Conservation (phyloP, 2,797 vertebrate species). For the Trachurus trachurus region DNA sequence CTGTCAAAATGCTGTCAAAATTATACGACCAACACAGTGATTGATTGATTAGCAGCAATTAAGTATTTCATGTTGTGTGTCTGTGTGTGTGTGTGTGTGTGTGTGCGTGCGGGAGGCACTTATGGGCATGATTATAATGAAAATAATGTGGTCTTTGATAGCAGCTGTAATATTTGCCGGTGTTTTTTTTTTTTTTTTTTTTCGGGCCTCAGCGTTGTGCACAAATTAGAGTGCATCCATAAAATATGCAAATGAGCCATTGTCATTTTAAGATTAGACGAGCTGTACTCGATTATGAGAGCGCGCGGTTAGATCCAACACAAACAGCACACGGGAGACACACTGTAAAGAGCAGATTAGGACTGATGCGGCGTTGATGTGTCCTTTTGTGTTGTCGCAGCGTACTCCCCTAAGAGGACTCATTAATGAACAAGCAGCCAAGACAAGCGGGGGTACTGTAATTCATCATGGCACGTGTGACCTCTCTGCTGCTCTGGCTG, state of each 20-base stretch:
- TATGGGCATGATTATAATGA: not conserved
- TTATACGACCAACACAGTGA: not conserved
- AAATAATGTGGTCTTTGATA: slow-evolving; percentile 26
- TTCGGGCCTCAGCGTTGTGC: slow-evolving; percentile 13
- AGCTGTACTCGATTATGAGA: slow-evolving; percentile 45
- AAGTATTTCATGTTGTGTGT: not conserved
- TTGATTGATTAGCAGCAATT: not conserved
- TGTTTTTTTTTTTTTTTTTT: slow-evolving; percentile 14
- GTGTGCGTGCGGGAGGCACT: not conserved
- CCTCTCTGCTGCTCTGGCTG: slow-evolving; percentile 72
- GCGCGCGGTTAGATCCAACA: slow-evolving; percentile 38
- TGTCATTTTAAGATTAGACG: slow-evolving; percentile 54
- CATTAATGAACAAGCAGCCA: slow-evolving; percentile 75
- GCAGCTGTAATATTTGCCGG: slow-evolving; percentile 7
- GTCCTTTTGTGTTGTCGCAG: slow-evolving; percentile 66
- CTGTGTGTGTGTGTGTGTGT: too few relatives aligned
- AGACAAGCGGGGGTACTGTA: slow-evolving; percentile 62
- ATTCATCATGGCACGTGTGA: slow-evolving; percentile 79
- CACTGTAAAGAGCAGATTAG: slow-evolving; percentile 39
- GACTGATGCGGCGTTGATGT: slow-evolving; percentile 44
- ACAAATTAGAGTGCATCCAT: slow-evolving; percentile 40
- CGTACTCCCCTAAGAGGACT: slow-evolving; percentile 61
- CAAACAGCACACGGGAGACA: slow-evolving; percentile 14
- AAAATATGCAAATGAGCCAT: slow-evolving; percentile 61
- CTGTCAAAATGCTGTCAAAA: not conserved